Evolutionary conservation across 1,140 invertebrate genomes (phyloP), one percentile per base, ranked within the genome.

Genomic region (Vollenhovia emeryi): DNA sequence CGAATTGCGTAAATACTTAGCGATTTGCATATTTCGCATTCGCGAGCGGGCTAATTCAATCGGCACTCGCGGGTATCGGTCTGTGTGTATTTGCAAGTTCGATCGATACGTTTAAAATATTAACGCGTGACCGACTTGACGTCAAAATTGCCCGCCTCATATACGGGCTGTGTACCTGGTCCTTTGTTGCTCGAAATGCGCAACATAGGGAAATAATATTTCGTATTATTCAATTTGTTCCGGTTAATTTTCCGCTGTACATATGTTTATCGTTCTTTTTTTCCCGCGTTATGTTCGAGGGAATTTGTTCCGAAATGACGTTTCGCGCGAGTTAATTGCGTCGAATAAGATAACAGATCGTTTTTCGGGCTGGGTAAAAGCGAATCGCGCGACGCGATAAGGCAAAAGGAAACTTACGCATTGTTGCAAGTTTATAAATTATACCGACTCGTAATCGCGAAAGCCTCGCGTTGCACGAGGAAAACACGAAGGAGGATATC

Each of bases 21-120:
- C 45, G 3, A 79, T 79, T 66, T 79, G 59, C 75, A 79, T 66
- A 66, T 79, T 79, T 66, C 18, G 43, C 60, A 45, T 60, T 79
- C 21, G 43, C 75, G 8, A 79, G n/a, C 59, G 36, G n/a, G 8
- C 43, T 78, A 64, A 78, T 78, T 78, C 59, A 78, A 64, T 78
- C 75, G 59, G 30, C 75, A 24, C 55, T 60, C 52, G 13, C 52
- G 33, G 33, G n/a, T n/a, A 30, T 40, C 57, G 57, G n/a, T n/a
- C n/a, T 24, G 60, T 40, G 13, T 66, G 30, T 66, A 45, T 79
- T 66, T 66, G 75, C 59, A 64, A 36, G 60, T 50, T 79, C 75
- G 59, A 79, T 78, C 75, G 75, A 79, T 79, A 52, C 59, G 60
- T 79, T 79, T 78, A 64, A 76, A 78, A 78, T 78, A 79, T 79